Percentiles rank a stretch among this genome's conserved stretches.
Evolutionary conservation across 2,113 vertebrate species (phyloP).

Genomic region (Cyphomyrus plagiostoma): DNA sequence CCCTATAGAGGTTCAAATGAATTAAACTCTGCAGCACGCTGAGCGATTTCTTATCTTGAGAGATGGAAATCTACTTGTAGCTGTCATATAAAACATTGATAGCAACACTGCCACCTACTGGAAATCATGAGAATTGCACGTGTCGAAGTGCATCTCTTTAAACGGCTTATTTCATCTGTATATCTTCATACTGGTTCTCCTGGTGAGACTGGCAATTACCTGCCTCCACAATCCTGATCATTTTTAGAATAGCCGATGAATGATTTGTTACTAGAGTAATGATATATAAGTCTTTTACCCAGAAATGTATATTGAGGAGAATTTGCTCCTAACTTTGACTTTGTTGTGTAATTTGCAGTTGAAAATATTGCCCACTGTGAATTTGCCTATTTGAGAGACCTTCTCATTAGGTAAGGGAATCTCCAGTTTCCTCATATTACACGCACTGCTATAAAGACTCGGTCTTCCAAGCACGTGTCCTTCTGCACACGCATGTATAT

Average conservation of each 20-base stretch:
- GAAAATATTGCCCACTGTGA: constrained; percentile 98
- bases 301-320: neutral
- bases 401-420: constrained; percentile 84
- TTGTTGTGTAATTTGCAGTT: constrained; percentile 57
- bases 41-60: constrained; percentile 18
- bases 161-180: neutral
- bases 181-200: neutral
- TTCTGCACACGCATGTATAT: neutral
- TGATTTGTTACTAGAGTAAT: neutral
- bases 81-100: neutral
- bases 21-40: constrained; percentile 13
- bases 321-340: neutral
- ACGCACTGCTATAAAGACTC: neutral
- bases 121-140: neutral
- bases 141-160: neutral
- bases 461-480: neutral
- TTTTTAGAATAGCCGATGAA: neutral
- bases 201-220: neutral
- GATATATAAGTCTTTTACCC: neutral
- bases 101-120: constrained; percentile 23
- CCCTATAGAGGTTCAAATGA: constrained; percentile 20
- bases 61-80: neutral
- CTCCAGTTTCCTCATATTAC: neutral
- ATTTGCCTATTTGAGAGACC: constrained; percentile 93
- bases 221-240: neutral